phyloP scores from a whole-genome alignment of 2,113 vertebrate genomes.

The Amblyopsis rosae region DNA sequence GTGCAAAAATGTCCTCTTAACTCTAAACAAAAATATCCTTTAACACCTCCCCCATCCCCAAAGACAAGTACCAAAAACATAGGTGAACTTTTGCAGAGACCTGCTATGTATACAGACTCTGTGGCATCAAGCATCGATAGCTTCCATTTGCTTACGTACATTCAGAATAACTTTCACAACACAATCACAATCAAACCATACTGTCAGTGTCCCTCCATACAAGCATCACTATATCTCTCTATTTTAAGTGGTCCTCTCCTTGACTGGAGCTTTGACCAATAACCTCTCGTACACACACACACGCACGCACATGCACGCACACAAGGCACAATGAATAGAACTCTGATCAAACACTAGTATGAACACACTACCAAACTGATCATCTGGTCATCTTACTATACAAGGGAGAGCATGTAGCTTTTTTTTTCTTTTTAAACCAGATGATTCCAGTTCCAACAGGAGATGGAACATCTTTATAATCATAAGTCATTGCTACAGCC shows the following conservation, averaged over 20 bases:
- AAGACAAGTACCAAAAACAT: constrained; percentile 77
- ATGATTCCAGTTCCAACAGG: constrained; percentile 48
- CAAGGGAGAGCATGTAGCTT: constrained; percentile 44
- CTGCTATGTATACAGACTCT: constrained; percentile 99
- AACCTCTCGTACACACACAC: constrained; percentile 80
- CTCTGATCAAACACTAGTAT: constrained; percentile 93
- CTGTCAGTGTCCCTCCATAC: constrained; percentile 69
- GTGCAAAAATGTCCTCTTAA: constrained; percentile 95
- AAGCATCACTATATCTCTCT: constrained; percentile 48
- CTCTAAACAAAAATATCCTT: constrained; percentile 71
- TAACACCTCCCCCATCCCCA: constrained; percentile 49
- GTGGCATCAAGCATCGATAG: constrained; percentile 97
- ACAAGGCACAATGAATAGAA: constrained; percentile 99
- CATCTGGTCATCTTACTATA: constrained; percentile 80
- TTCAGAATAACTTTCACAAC: constrained; percentile 91
- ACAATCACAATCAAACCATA: constrained; percentile 82
- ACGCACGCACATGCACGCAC: constrained; percentile 61
- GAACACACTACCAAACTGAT: constrained; percentile 84
- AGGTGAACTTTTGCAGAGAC: constrained; percentile 88
- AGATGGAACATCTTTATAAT: constrained; percentile 56
- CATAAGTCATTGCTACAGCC: constrained; percentile 9
- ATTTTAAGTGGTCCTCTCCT: constrained; percentile 66
- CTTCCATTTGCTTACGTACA: constrained; percentile 96
- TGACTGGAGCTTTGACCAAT: constrained; percentile 67
- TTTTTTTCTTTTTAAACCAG: not conserved